phyloP scores from a whole-genome alignment of 2,113 vertebrate species.

The Tragelaphus strepsiceros region DNA sequence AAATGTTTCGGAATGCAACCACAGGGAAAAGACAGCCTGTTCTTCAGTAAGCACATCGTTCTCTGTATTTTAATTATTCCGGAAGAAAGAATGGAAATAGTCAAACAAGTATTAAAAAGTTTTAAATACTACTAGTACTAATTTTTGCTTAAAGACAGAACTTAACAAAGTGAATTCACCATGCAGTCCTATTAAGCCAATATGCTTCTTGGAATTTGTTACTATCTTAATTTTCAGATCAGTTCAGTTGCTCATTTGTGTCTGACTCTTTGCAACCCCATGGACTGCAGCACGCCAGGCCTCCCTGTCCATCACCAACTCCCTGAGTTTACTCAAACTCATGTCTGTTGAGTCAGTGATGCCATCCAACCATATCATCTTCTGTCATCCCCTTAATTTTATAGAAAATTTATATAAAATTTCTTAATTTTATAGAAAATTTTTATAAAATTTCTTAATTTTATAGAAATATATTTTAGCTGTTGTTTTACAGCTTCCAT shows the following conservation, averaged over 20 bases:
- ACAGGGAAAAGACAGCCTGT: not conserved
- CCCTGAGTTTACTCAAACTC: not conserved
- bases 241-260: not conserved
- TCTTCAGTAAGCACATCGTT: not conserved
- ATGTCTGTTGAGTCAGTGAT: not conserved
- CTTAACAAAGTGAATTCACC: not conserved
- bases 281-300: rapidly evolving
- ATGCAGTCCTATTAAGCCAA: not conserved
- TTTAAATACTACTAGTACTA: not conserved
- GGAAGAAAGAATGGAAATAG: not conserved
- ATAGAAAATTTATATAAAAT: not conserved
- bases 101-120: not conserved
- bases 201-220: not conserved
- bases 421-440: not conserved
- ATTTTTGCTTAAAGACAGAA: conserved; percentile 33
- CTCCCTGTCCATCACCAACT: not conserved
- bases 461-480: not conserved
- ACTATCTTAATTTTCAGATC: not conserved
- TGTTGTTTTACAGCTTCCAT: not conserved
- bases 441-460: not conserved
- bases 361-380: not conserved
- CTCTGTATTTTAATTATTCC: not conserved
- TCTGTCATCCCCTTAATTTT: not conserved
- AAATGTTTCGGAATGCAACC: not conserved
- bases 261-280: rapidly evolving